These are phyloP conservation scores for Malacoraja senta DNA, from an alignment of 2,797 vertebrate genomes.

Conservation along the genomic window DNA sequence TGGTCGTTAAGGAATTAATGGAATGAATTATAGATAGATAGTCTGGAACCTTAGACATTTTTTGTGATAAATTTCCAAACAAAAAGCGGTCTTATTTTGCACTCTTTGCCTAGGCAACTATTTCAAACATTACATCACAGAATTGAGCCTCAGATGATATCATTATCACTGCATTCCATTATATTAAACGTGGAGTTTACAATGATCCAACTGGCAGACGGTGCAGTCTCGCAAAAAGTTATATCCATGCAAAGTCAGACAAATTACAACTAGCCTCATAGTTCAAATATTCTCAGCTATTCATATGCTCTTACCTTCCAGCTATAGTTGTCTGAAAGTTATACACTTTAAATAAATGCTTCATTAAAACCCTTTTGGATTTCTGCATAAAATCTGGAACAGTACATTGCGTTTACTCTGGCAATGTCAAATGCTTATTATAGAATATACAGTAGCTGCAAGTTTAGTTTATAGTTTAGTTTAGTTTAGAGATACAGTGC, in stretches of 20 bases:
- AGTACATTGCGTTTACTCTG: not conserved
- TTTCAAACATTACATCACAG: conserved; percentile 38
- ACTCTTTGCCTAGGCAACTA: conserved; percentile 25
- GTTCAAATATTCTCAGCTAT: not conserved
- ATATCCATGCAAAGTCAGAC: not conserved
- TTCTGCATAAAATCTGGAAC: not conserved
- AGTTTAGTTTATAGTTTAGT: too few relatives aligned
- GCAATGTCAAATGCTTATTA: not conserved
- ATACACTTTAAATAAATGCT: not conserved
- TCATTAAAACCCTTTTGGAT: not conserved
- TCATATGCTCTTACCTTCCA: not conserved
- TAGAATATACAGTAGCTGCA: not conserved
- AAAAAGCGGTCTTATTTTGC: not conserved
- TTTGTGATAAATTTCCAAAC: conserved; percentile 3
- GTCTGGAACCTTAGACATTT: not conserved
- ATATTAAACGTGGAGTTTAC: not conserved
- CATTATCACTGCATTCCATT: conserved; percentile 1
- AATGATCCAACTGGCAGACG: not conserved
- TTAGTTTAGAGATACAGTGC: too few relatives aligned
- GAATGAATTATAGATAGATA: not conserved
- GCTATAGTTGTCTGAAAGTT: not conserved
- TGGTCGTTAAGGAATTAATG: not conserved
- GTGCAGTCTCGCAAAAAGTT: not conserved
- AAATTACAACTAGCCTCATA: not conserved
- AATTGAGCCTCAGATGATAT: not conserved